Conservation (phyloP, 2,797 vertebrate species). For the Danio albolineatus region DNA sequence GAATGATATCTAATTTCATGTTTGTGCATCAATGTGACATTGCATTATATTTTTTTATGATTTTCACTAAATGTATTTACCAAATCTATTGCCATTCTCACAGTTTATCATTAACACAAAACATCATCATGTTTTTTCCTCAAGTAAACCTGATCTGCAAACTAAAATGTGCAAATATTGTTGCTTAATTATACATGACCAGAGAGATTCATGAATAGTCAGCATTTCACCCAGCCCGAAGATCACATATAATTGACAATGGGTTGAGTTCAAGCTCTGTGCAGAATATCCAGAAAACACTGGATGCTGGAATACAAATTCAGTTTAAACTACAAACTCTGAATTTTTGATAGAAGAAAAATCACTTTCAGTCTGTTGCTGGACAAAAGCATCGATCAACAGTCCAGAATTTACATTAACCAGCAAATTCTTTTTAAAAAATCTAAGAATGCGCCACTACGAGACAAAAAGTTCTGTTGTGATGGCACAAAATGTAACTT, state of each 20-base stretch:
- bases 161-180: not conserved
- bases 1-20: conserved; percentile 4
- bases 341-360: not conserved
- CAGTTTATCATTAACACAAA: not conserved
- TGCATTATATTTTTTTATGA: too few relatives aligned
- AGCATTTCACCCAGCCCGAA: not conserved
- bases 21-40: not conserved
- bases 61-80: not conserved
- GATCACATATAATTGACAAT: not conserved
- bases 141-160: not conserved
- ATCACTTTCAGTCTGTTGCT: not conserved
- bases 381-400: not conserved
- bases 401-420: not conserved
- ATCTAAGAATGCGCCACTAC: not conserved
- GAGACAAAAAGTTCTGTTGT: conserved; percentile 18
- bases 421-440: not conserved
- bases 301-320: not conserved
- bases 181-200: not conserved
- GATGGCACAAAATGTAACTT: conserved; percentile 26
- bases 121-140: not conserved
- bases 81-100: not conserved
- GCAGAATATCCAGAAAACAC: not conserved
- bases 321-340: not conserved
- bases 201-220: not conserved
- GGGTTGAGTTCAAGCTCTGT: not conserved